phyloP scores from a whole-genome alignment of 2,888 invertebrate species.

The Apantesis nais region DNA sequence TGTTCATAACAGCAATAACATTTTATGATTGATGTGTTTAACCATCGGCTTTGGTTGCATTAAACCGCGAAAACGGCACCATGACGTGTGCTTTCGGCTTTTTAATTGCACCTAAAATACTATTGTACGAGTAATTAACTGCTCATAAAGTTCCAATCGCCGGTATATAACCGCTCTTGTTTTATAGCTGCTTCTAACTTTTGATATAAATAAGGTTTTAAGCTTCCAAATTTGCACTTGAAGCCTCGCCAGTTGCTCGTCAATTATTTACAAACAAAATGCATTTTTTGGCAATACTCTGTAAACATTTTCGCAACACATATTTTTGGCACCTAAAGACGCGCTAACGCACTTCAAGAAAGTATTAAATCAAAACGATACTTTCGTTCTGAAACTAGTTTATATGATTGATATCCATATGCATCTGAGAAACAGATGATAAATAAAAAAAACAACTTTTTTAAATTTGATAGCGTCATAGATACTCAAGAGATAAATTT shows the following conservation, averaged over 20 bases:
- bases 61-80: conserved; percentile 61
- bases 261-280: conserved; percentile 24
- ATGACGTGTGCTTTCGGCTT: conserved; percentile 61
- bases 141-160: conserved; percentile 37
- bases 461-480: conserved; percentile 16
- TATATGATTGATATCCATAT: conserved; percentile 41
- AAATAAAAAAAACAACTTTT: conserved; percentile 27
- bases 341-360: conserved; percentile 32
- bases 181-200: conserved; percentile 20
- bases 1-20: conserved; percentile 62
- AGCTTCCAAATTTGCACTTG: conserved; percentile 7
- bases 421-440: conserved; percentile 36
- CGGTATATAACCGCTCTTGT: conserved; percentile 28
- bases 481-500: conserved; percentile 21
- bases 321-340: conserved; percentile 27
- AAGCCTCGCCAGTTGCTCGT: conserved; percentile 26
- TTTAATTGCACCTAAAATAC: conserved; percentile 65
- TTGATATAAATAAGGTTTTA: conserved; percentile 14
- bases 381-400: conserved; percentile 44
- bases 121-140: conserved; percentile 47
- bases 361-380: conserved; percentile 39
- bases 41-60: conserved; percentile 57
- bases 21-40: conserved; percentile 75
- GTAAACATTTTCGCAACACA: conserved; percentile 23
- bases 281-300: conserved; percentile 29